Evolutionary conservation across 53 echinoderm and acorn worm genomes (phyloP).

Genomic region (Patiria pectinifera): DNA sequence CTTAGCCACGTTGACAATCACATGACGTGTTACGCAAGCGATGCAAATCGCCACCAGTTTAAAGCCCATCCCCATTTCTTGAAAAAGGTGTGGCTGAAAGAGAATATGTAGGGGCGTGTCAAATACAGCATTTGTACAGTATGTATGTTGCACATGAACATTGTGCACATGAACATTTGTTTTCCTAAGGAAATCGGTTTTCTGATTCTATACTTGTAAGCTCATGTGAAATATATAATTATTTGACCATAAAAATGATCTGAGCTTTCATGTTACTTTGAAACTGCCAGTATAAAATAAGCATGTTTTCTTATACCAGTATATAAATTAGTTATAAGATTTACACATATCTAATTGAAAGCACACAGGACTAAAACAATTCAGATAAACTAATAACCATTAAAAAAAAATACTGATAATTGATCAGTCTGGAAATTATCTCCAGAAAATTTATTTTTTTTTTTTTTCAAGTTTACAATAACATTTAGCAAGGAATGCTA

Average conservation of each 20-base stretch:
- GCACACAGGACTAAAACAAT: neutral
- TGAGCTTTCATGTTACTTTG: too few relatives aligned
- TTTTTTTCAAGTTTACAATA: neutral
- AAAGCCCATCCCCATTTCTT: constrained; percentile 44
- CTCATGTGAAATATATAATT: too few relatives aligned
- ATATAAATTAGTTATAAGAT: too few relatives aligned
- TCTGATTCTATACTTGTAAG: too few relatives aligned
- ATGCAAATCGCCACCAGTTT: constrained; percentile 51
- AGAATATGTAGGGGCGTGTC: constrained; percentile 26
- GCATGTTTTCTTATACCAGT: too few relatives aligned
- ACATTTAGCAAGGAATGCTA: neutral
- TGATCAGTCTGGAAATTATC: neutral
- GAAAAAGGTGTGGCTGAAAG: constrained; percentile 45
- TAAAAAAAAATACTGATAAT: neutral
- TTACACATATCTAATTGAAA: neutral
- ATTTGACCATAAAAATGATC: neutral
- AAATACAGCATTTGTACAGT: neutral
- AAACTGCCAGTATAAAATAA: too few relatives aligned
- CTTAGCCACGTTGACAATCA: constrained; percentile 55
- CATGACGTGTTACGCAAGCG: constrained; percentile 58
- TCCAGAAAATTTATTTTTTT: neutral
- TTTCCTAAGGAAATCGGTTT: too few relatives aligned
- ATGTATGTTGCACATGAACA: too few relatives aligned
- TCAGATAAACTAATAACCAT: neutral
- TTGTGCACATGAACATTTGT: too few relatives aligned